A percentile compares a stretch with the other conserved stretches of the same genome.
phyloP scores from a whole-genome alignment of 2,888 invertebrate species.

The Caenorhabditis sp. region DNA sequence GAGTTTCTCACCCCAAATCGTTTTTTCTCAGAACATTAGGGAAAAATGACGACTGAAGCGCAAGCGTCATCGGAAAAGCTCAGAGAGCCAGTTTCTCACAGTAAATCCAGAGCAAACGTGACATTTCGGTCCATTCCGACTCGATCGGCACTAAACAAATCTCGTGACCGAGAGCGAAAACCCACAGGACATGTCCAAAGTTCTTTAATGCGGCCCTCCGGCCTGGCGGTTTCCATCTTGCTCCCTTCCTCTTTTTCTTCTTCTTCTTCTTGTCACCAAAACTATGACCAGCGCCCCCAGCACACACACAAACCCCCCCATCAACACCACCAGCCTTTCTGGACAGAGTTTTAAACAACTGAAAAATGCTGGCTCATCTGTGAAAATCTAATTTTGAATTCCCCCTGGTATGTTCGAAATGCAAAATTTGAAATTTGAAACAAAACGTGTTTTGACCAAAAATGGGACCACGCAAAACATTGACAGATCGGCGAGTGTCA shows the following conservation, averaged over 20 bases:
- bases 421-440: neutral
- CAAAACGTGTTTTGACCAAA: too few species aligned
- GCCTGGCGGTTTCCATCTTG: constrained; percentile 37
- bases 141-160: constrained; percentile 14
- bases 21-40: too few species aligned
- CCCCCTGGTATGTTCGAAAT: neutral
- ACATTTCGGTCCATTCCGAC: constrained; percentile 9
- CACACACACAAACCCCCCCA: constrained; percentile 26
- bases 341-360: too few species aligned
- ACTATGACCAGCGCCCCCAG: constrained; percentile 27
- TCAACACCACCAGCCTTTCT: too few species aligned
- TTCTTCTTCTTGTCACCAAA: constrained; percentile 41
- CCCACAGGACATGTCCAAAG: constrained; percentile 53
- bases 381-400: constrained; percentile 44
- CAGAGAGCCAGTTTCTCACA: constrained; percentile 25
- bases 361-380: constrained; percentile 45
- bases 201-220: constrained; percentile 43
- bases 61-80: too few species aligned
- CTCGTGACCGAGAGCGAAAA: constrained; percentile 43
- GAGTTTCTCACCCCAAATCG: too few species aligned
- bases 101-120: constrained; percentile 42
- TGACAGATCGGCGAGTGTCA: neutral
- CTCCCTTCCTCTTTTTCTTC: constrained; percentile 9
- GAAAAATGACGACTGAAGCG: too few species aligned
- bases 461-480: neutral